Conservation (phyloP, 2,113 vertebrate species). For the Rhinolophus sinicus region DNA sequence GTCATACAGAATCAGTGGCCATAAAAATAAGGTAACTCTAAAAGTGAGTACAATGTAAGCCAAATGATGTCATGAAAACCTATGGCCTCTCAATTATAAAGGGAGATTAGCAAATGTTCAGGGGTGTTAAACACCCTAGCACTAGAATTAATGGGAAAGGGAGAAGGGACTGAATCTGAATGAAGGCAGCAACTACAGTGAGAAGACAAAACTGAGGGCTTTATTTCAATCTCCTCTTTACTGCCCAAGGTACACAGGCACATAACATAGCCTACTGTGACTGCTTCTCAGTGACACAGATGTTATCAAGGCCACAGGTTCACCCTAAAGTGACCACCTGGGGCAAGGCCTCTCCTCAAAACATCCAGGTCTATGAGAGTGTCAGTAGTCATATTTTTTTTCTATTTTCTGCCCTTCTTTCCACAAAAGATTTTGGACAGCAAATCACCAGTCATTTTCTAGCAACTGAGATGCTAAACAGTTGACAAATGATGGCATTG, state of each 20-base stretch:
- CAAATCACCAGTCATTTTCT: not conserved
- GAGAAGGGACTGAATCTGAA: not conserved
- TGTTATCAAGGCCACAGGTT: not conserved
- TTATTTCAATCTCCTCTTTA: not conserved
- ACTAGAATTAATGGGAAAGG: not conserved
- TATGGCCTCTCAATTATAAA: not conserved
- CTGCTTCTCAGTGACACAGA: not conserved
- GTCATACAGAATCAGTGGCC: not conserved
- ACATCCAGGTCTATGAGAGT: not conserved
- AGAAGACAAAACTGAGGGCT: not conserved
- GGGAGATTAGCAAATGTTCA: not conserved
- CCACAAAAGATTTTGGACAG: not conserved
- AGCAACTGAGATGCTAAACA: not conserved
- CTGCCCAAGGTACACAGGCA: fast-evolving
- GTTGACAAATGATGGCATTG: not conserved
- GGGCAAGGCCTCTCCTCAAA: not conserved
- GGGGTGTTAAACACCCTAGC: not conserved
- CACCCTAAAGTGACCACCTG: not conserved
- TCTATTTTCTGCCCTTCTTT: not conserved
- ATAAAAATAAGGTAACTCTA: not conserved
- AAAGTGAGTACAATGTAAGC: conserved; percentile 53
- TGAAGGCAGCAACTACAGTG: not conserved
- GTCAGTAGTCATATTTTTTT: not conserved
- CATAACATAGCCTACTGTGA: not conserved
- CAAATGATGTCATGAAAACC: conserved; percentile 35